A percentile compares a stretch with the other conserved stretches of the same genome.
These are phyloP conservation scores for Aphidius ervi DNA, from an alignment of 1,140 invertebrate genomes.

Conservation along the genomic window DNA sequence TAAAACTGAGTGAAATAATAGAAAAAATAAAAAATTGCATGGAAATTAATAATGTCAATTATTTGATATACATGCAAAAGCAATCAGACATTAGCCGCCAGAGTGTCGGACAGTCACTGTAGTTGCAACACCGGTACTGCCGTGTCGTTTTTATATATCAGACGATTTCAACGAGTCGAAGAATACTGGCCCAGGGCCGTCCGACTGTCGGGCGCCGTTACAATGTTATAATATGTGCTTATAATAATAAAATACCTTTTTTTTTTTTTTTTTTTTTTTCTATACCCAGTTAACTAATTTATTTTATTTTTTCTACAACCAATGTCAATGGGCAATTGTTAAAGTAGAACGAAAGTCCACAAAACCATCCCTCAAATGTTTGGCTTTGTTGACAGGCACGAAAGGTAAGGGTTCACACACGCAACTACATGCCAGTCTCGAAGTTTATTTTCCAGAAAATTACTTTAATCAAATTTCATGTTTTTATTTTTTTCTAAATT, in stretches of 20 bases:
- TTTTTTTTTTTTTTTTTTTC: background rate
- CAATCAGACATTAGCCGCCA: slow-evolving; percentile 15
- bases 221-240: background rate
- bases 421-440: too few relatives aligned
- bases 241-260: background rate
- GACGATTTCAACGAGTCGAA: slow-evolving; percentile 25
- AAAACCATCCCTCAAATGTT: slow-evolving; percentile 27
- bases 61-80: slow-evolving; percentile 13
- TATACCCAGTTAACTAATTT: background rate
- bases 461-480: too few relatives aligned
- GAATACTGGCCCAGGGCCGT: slow-evolving; percentile 31
- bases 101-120: slow-evolving; percentile 25
- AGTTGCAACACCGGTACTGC: slow-evolving; percentile 37
- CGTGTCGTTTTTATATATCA: slow-evolving; percentile 17
- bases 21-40: background rate
- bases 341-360: slow-evolving; percentile 19
- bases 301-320: slow-evolving; percentile 1
- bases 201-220: slow-evolving; percentile 32
- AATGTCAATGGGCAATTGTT: background rate
- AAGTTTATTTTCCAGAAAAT: too few relatives aligned
- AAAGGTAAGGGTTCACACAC: slow-evolving; percentile 1
- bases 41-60: slow-evolving; percentile 18
- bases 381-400: background rate
- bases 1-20: too few relatives aligned
- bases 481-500: too few relatives aligned